Evolutionary conservation across 2,797 vertebrate genomes (phyloP).

Genomic region (Taeniopygia guttata): DNA sequence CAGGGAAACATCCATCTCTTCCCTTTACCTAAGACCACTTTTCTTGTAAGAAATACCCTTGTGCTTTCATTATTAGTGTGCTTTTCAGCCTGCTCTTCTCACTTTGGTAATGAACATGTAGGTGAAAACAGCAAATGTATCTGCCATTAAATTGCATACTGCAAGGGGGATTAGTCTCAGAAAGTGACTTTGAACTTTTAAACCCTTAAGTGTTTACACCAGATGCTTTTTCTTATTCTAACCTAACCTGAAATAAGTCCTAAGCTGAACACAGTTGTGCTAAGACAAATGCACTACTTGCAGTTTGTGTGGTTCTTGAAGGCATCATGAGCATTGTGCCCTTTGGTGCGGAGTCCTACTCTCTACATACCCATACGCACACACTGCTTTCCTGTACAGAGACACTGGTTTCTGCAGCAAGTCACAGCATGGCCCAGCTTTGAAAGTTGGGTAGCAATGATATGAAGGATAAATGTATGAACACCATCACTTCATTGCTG

Average conservation of each 20-base stretch:
- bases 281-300: not conserved
- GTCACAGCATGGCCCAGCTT: not conserved
- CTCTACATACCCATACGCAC: accelerated
- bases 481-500: not conserved
- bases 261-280: not conserved
- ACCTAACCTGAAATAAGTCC: not conserved
- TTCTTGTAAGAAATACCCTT: not conserved
- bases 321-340: not conserved
- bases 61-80: not conserved
- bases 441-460: not conserved
- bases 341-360: too few species aligned
- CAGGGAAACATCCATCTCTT: not conserved
- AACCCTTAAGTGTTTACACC: not conserved
- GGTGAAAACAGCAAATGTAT: not conserved
- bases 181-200: not conserved
- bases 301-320: not conserved
- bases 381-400: not conserved
- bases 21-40: not conserved
- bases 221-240: not conserved
- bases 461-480: not conserved
- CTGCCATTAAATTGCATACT: not conserved
- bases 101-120: not conserved
- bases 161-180: not conserved
- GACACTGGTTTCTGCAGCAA: not conserved
- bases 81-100: not conserved